phyloP scores from a whole-genome alignment of 2,113 vertebrate species.

The Beaufortia kweichowensis region DNA sequence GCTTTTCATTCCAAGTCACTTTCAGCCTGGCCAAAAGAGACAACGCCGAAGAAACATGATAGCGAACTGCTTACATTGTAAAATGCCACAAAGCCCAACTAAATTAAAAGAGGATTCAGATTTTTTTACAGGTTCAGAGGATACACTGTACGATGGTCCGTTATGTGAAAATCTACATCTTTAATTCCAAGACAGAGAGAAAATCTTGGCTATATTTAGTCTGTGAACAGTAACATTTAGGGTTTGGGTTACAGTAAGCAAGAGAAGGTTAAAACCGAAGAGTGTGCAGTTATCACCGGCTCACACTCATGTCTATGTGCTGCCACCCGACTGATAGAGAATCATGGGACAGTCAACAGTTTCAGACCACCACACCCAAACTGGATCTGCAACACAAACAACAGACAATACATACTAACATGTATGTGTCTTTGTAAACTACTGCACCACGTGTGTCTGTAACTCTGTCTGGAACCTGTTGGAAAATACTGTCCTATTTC shows the following conservation, averaged over 20 bases:
- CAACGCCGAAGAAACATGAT: background rate
- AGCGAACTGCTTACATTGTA: slow-evolving; percentile 35
- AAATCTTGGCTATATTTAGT: slow-evolving; percentile 72
- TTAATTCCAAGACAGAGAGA: slow-evolving; percentile 14
- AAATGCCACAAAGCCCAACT: slow-evolving; percentile 23
- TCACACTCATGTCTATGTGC: slow-evolving; percentile 52
- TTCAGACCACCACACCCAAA: slow-evolving; percentile 48
- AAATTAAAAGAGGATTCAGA: slow-evolving; percentile 13
- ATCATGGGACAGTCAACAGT: slow-evolving; percentile 28
- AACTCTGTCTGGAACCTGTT: background rate
- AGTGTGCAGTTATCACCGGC: slow-evolving; percentile 66
- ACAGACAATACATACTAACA: background rate
- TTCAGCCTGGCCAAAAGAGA: slow-evolving; percentile 32
- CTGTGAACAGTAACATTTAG: slow-evolving; percentile 40
- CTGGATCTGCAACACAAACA: slow-evolving; percentile 14
- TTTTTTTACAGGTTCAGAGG: slow-evolving; percentile 31
- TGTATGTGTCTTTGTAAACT: too few species aligned
- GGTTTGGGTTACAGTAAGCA: slow-evolving; percentile 70
- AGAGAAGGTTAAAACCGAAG: slow-evolving; percentile 26
- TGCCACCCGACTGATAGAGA: slow-evolving; percentile 42
- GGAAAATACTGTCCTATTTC: background rate
- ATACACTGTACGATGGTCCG: background rate
- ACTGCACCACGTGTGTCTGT: background rate
- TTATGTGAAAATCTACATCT: slow-evolving; percentile 27
- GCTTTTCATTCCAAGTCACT: slow-evolving; percentile 16